Conservation (phyloP, 2,113 vertebrate species). For the Theristicus caerulescens region DNA sequence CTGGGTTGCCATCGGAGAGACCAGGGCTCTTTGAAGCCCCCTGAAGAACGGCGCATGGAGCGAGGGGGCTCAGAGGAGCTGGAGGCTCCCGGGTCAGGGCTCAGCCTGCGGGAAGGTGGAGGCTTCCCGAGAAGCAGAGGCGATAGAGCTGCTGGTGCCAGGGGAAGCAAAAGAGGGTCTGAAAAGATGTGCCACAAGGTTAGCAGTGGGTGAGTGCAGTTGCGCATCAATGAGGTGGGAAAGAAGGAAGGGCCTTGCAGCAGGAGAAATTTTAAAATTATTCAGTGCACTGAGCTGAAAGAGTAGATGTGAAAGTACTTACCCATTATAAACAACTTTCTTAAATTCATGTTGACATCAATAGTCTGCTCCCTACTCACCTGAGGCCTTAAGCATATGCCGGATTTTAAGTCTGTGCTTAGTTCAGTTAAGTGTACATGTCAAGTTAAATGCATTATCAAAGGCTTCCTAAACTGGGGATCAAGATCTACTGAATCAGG, state of each 20-base stretch:
- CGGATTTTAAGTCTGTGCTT: not conserved
- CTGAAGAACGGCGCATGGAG: not conserved
- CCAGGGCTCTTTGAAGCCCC: not conserved
- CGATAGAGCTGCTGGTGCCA: not conserved
- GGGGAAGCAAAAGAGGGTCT: not conserved
- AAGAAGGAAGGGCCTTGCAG: not conserved
- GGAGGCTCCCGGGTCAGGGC: not conserved
- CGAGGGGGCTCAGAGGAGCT: not conserved
- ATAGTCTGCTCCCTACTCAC: not conserved
- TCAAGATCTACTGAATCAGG: not conserved
- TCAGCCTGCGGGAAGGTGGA: not conserved
- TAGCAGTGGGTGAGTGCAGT: not conserved
- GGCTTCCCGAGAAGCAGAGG: not conserved
- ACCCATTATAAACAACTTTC: not conserved
- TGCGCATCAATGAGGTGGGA: not conserved
- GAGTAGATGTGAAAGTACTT: not conserved
- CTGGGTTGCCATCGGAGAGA: not conserved
- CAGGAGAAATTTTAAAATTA: not conserved
- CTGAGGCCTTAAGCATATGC: not conserved
- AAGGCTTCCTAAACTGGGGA: not conserved
- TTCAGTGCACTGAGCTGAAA: not conserved
- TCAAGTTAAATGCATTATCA: not conserved
- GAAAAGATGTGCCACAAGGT: not conserved
- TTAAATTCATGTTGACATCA: not conserved
- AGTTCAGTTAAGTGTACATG: not conserved